Evolutionary conservation across 2,797 vertebrate genomes (phyloP), one percentile per base, ranked within the genome.

Genomic region (Lepus oiostolus): DNA sequence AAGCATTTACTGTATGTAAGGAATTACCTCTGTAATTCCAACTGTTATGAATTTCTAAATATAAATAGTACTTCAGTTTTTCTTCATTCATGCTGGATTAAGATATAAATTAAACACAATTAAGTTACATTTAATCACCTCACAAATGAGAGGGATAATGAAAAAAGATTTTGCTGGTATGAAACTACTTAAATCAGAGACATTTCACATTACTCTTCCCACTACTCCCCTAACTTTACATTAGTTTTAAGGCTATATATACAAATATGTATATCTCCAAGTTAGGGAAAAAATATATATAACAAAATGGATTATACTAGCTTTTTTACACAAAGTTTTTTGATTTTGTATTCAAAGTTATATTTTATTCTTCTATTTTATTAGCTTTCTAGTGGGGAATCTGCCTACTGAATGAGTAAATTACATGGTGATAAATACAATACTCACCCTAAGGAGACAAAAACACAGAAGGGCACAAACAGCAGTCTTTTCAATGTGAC

Each of bases 221-320:
- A 97, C 97, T 97, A 97, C 91, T 98, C 97, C 90, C 97, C 98
- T 98, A 98, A 98, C 97, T 97, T 98, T 97, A 97, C 97, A 97
- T 98, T 97, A 98, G 97, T 97, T 98, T 98, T 98, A 98, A 98
- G 98, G 97, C 98, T 98, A 97, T 98, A 98, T 98, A 98, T 98
- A 98, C 98, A 98, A 98, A 98, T 98, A 98, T 95, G 96, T 98
- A 95, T 98, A 98, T 97, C 97, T 98, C 97, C 95, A 98, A 98
- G 96, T 98, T 97, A 98, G 97, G 97, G 94, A 97, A 93, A 92
- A 98, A 98, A 92, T n/a, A 97, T 97, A 98, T 95, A 96, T 68
- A 98, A 98, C 96, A 98, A 98, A 98, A 98, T 96, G 97, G 96
- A 98, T 98, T 97, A 98, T 98, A 98, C 97, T 98, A 97, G 88